Evolutionary conservation across 2,797 vertebrate genomes (phyloP).

Genomic region (Coregonus ussuriensis): DNA sequence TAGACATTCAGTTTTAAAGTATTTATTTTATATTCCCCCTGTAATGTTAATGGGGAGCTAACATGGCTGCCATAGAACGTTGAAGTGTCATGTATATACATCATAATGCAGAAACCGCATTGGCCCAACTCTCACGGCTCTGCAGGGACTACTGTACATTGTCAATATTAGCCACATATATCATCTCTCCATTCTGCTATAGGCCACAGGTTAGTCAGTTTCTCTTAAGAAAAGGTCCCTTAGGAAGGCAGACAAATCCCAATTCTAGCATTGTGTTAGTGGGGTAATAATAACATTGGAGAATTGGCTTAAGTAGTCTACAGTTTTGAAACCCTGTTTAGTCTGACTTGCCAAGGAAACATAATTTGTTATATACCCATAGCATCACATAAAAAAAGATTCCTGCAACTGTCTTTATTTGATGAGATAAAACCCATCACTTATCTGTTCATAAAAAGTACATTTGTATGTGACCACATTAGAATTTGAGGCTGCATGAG

Average conservation of each 20-base stretch:
- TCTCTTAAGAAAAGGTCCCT: neutral
- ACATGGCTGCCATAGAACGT: no score
- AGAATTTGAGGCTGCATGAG: no score
- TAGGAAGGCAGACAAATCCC: neutral
- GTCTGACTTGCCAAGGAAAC: neutral
- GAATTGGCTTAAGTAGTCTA: neutral
- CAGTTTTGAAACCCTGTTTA: neutral
- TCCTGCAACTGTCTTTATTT: neutral
- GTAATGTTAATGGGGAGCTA: no score
- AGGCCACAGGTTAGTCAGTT: neutral
- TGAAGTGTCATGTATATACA: no score
- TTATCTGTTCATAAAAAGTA: neutral
- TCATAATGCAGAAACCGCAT: no score
- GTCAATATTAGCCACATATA: no score
- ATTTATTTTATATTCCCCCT: no score
- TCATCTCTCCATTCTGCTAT: no score
- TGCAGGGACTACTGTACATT: no score
- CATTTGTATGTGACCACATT: no score
- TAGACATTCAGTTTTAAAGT: no score
- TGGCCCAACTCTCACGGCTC: no score
- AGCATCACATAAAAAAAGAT: neutral
- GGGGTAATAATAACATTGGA: neutral
- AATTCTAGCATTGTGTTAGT: neutral
- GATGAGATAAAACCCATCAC: neutral
- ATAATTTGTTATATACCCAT: neutral